Evolutionary conservation across 2,113 vertebrate genomes (phyloP).

Genomic region (Stigmatopora argus): DNA sequence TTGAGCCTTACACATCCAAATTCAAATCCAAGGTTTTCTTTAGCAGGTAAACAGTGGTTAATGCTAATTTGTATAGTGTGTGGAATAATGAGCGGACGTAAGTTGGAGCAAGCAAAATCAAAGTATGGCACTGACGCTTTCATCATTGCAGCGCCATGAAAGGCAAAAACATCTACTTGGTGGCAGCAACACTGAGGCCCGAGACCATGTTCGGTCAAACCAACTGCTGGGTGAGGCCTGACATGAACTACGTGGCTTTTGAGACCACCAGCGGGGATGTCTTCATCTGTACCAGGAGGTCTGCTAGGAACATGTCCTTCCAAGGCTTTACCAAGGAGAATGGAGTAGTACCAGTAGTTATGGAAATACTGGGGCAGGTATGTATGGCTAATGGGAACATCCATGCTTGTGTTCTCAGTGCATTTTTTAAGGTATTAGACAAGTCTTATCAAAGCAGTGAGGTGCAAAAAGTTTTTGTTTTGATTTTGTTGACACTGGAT

Average conservation of each 20-base stretch:
- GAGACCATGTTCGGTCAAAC: constrained; percentile 99
- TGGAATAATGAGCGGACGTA: neutral
- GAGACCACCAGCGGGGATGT: constrained; percentile 79
- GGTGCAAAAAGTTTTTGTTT: neutral
- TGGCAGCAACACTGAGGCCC: constrained; percentile 91
- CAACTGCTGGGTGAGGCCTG: constrained; percentile 93
- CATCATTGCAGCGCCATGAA: constrained; percentile 75
- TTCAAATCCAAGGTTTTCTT: constrained; percentile 78
- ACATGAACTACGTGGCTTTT: constrained; percentile 93
- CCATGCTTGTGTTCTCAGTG: neutral
- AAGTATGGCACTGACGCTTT: neutral
- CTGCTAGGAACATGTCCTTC: constrained; percentile 94
- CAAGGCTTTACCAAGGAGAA: constrained; percentile 89
- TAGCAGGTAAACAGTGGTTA: constrained; percentile 49
- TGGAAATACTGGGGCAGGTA: constrained; percentile 93
- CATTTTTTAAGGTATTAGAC: neutral
- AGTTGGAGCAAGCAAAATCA: neutral
- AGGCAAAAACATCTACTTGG: constrained; percentile 85
- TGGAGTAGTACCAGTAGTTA: constrained; percentile 83
- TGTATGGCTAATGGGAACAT: neutral
- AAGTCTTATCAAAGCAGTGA: neutral
- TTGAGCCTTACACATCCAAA: constrained; percentile 87
- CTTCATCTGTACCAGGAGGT: constrained; percentile 83
- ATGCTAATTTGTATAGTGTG: neutral
- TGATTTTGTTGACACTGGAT: too few relatives aligned